These are phyloP conservation scores for Agrilus planipennis DNA, from an alignment of 1,140 invertebrate species.

Conservation along the genomic window DNA sequence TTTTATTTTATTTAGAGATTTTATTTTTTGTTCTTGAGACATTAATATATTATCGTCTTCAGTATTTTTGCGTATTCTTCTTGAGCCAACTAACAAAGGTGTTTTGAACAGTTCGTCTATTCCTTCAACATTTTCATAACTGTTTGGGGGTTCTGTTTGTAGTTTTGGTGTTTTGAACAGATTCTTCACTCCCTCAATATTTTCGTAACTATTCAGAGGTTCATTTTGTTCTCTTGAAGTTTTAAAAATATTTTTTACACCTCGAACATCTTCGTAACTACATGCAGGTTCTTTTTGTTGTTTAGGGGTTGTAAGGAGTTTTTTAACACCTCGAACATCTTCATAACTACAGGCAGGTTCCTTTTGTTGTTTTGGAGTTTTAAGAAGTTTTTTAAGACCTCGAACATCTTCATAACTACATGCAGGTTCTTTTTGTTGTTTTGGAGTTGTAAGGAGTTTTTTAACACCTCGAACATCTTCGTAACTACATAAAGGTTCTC, in stretches of 20 bases:
- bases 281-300: constrained; percentile 26
- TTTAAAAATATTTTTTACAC: constrained; percentile 32
- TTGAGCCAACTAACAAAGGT: too few species aligned
- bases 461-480: too few species aligned
- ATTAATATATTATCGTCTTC: too few species aligned
- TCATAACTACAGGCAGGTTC: constrained; percentile 17
- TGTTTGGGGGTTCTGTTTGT: constrained; percentile 20
- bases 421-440: too few species aligned
- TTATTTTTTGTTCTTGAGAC: too few species aligned
- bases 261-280: constrained; percentile 34
- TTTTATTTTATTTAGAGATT: too few species aligned
- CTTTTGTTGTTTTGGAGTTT: constrained; percentile 14
- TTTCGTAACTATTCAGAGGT: constrained; percentile 30
- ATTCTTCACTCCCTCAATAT: constrained; percentile 25
- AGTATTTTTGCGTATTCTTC: too few species aligned
- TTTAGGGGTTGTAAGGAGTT: constrained; percentile 22
- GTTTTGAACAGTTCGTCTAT: constrained; percentile 25
- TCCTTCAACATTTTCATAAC: constrained; percentile 26
- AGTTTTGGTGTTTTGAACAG: constrained; percentile 21
- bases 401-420: too few species aligned
- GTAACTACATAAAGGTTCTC: too few species aligned
- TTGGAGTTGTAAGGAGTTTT: too few species aligned
- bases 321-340: constrained; percentile 32
- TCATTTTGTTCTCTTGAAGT: constrained; percentile 18
- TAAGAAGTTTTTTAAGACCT: constrained; percentile 31